These are phyloP conservation scores for Fregetta grallaria DNA, from an alignment of 2,113 vertebrate genomes.

Conservation along the genomic window DNA sequence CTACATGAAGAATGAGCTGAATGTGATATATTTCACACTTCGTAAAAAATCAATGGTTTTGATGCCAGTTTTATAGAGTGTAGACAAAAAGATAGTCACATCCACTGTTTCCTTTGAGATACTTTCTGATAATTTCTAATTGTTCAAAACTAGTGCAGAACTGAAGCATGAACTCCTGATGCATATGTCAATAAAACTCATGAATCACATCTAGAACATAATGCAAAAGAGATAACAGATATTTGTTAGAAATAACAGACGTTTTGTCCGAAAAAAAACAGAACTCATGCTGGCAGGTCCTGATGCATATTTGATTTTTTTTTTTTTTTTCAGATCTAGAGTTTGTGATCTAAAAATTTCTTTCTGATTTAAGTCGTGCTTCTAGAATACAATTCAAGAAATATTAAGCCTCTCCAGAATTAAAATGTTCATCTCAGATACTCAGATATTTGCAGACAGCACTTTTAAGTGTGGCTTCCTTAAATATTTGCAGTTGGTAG, in stretches of 20 bases:
- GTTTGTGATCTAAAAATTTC: not conserved
- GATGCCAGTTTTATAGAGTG: not conserved
- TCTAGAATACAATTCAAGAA: not conserved
- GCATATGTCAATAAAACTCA: not conserved
- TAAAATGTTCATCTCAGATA: not conserved
- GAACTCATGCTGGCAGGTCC: not conserved
- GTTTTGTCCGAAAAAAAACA: not conserved
- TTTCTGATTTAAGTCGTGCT: not conserved
- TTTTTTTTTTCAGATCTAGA: not conserved
- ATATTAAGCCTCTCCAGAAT: not conserved
- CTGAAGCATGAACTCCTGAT: not conserved
- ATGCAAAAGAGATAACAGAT: not conserved
- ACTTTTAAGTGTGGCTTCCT: not conserved
- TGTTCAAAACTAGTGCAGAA: not conserved
- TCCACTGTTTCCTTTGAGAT: not conserved
- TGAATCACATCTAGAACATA: not conserved
- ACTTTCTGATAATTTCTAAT: not conserved
- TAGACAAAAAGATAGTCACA: not conserved
- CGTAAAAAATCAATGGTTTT: not conserved
- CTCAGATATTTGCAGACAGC: not conserved
- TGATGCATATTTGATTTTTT: rapidly evolving
- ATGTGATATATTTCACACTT: not conserved
- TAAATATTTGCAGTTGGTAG: not conserved
- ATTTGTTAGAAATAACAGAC: not conserved
- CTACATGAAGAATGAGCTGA: not conserved